Evolutionary conservation across 2,797 vertebrate genomes (phyloP).

Genomic region (Morelia viridis): DNA sequence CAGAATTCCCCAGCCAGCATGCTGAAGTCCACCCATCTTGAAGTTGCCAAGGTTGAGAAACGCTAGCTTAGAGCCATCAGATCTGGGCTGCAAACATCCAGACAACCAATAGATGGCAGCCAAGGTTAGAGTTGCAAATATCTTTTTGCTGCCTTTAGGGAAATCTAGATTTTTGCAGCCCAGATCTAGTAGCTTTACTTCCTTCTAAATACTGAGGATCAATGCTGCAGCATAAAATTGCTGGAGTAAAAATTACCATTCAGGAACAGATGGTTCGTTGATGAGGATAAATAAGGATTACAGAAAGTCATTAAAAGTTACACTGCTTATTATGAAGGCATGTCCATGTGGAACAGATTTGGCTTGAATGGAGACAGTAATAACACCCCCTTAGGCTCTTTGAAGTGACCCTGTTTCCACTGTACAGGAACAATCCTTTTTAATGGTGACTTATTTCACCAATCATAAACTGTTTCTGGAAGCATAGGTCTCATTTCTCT

Average conservation of each 20-base stretch:
- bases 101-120: background rate
- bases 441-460: conserved; percentile 58
- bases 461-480: conserved; percentile 60
- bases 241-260: conserved; percentile 55
- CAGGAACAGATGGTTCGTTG: conserved; percentile 63
- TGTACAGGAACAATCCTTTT: conserved; percentile 53
- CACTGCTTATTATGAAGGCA: conserved; percentile 56
- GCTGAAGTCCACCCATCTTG: too few relatives aligned
- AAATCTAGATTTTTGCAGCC: background rate
- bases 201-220: conserved; percentile 56
- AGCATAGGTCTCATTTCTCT: conserved; percentile 44
- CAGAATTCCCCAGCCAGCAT: too few relatives aligned
- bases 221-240: conserved; percentile 43
- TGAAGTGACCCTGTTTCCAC: conserved; percentile 55
- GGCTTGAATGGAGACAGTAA: conserved; percentile 45
- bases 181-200: background rate
- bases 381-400: conserved; percentile 51
- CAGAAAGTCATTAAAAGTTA: conserved; percentile 60
- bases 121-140: background rate
- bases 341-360: conserved; percentile 60
- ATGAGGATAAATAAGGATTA: conserved; percentile 68
- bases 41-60: too few relatives aligned
- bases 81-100: background rate
- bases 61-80: background rate
- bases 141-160: background rate